These are phyloP conservation scores for Glaucopsyche alexis DNA, from an alignment of 2,888 invertebrate species.

Conservation along the genomic window DNA sequence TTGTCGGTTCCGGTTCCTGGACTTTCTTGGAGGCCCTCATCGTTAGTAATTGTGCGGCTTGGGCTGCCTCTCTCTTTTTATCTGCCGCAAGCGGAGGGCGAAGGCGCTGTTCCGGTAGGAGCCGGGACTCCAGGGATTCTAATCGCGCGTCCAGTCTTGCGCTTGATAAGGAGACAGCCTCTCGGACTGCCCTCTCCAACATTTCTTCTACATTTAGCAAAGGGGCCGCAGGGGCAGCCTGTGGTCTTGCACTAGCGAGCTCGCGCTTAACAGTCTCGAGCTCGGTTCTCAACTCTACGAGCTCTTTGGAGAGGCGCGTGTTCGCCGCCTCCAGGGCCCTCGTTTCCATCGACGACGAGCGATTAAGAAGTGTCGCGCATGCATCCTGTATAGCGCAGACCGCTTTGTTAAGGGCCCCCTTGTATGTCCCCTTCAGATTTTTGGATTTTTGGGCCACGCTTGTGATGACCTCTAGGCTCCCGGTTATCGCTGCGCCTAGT, in stretches of 20 bases:
- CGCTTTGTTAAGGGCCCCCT: too few species aligned
- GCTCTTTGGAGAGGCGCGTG: not conserved
- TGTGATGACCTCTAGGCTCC: too few species aligned
- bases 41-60: too few species aligned
- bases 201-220: not conserved
- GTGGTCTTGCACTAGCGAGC: not conserved
- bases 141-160: not conserved
- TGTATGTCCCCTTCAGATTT: too few species aligned
- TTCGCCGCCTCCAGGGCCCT: not conserved
- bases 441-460: too few species aligned
- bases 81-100: not conserved
- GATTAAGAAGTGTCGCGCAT: not conserved
- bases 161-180: not conserved
- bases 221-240: not conserved
- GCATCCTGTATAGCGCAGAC: not conserved
- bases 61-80: not conserved
- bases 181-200: not conserved
- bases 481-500: too few species aligned
- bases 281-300: not conserved
- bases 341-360: not conserved
- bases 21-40: not conserved
- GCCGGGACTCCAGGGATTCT: not conserved
- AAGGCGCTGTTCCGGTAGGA: not conserved
- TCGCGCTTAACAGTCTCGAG: not conserved
- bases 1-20: not conserved